Evolutionary conservation across 2,888 invertebrate species (phyloP), one percentile per base, ranked within the genome.

Genomic region (Ectobius pallidus): DNA sequence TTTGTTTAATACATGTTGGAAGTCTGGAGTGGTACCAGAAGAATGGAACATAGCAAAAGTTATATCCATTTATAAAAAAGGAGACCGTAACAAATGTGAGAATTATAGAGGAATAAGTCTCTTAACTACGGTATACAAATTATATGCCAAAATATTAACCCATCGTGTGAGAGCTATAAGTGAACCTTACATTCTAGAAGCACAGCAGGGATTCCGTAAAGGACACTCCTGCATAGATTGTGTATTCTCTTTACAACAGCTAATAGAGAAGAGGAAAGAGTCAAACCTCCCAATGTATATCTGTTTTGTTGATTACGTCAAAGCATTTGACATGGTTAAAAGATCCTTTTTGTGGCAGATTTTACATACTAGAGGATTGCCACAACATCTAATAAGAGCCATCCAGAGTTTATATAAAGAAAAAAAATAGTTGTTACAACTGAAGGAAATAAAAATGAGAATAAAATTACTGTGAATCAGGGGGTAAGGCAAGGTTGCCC

Each of bases 331-430:
- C 14, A 42, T 42, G 42, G 42, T 42, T 14, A 42, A 42, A 14
- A 11, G 42, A 42, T 11, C 7, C 14, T 14, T 42, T 42, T 42
- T 42, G 14, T 42, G 42, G 42, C 9, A 42, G 14, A 42, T 42
- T 11, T 14, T 42, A 42, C 14, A 14, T 42, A 42, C 14, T 42
- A 42, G 14, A 42, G 42, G 42, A 7, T 42, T 42, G n/a, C n/a
- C n/a, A n/a, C n/a, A n/a, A n/a, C n/a, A n/a, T n/a, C n/a, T n/a
- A n/a, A n/a, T n/a, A n/a, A 42, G 42, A 49, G 49, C 49, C 49
- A 49, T 49, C n/a, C 49, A 49, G 49, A 49, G n/a, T 18, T n/a
- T 49, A 18, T 49, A 49, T 49, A 7, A 49, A n/a, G 49, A 49
- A 49, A 49, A 7, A 7, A 49, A 49, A 14, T 11, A 11, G 7